phyloP scores from a whole-genome alignment of 1,140 invertebrate species.

The Aphaenogaster floridana region DNA sequence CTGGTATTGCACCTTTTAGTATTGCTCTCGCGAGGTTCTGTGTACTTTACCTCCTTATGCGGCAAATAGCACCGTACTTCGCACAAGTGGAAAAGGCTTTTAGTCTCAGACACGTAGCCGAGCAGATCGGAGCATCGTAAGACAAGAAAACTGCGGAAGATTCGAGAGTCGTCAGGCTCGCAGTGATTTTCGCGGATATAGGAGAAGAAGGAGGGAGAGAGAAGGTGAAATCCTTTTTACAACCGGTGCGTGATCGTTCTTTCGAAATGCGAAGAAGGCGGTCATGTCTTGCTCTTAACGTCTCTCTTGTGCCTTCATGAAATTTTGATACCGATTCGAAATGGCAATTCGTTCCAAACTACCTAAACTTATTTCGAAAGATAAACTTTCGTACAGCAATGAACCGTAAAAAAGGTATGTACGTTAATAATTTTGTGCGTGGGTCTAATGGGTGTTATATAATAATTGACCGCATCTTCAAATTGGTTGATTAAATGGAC shows the following conservation, averaged over 20 bases:
- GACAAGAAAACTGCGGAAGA: slow-evolving; percentile 39
- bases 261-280: slow-evolving; percentile 6
- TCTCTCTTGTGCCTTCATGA: background rate
- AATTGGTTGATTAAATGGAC: background rate
- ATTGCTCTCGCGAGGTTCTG: slow-evolving; percentile 26
- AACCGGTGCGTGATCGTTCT: background rate
- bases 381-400: background rate
- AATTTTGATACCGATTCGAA: slow-evolving; percentile 10
- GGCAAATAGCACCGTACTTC: slow-evolving; percentile 52
- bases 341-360: slow-evolving; percentile 7
- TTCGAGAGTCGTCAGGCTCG: slow-evolving; percentile 49
- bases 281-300: background rate
- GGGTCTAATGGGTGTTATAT: background rate
- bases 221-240: slow-evolving; percentile 56
- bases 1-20: slow-evolving; percentile 18
- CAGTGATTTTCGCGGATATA: slow-evolving; percentile 34
- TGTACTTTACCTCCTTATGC: slow-evolving; percentile 48
- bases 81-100: slow-evolving; percentile 58
- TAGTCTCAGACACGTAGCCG: slow-evolving; percentile 55
- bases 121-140: slow-evolving; percentile 46
- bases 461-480: background rate
- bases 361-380: background rate
- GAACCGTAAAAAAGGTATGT: background rate
- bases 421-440: background rate
- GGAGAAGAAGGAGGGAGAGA: background rate